Evolutionary conservation across 2,888 invertebrate genomes (phyloP).

Genomic region (Trissolcus japonicus): DNA sequence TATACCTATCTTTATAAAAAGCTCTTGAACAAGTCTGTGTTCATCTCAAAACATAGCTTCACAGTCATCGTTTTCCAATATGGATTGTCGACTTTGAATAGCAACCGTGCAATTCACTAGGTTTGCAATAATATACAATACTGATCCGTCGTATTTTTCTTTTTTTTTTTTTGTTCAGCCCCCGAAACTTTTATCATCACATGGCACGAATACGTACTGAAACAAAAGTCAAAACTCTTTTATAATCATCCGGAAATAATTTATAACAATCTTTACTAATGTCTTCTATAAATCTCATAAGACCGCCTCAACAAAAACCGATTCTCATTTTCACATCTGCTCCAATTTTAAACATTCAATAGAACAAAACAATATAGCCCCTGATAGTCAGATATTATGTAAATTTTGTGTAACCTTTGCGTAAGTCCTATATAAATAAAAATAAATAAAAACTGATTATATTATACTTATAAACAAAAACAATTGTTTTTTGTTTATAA

Average conservation of each 20-base stretch:
- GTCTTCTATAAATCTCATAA: too few relatives aligned
- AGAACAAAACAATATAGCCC: too few relatives aligned
- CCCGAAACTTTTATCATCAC: constrained; percentile 9
- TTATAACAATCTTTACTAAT: not conserved
- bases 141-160: constrained; percentile 22
- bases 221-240: constrained; percentile 7
- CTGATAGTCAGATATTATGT: too few relatives aligned
- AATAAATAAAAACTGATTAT: too few relatives aligned
- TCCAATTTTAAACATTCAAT: too few relatives aligned
- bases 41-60: constrained; percentile 33
- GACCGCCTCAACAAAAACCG: too few relatives aligned
- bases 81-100: constrained; percentile 50
- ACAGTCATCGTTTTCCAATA: constrained; percentile 41
- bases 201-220: not conserved
- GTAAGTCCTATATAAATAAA: too few relatives aligned
- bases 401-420: too few relatives aligned
- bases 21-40: constrained; percentile 30
- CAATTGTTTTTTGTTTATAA: too few relatives aligned
- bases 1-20: constrained; percentile 38
- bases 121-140: constrained; percentile 35
- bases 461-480: too few relatives aligned
- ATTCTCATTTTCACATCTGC: too few relatives aligned
- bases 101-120: constrained; percentile 23
- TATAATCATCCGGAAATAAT: not conserved
- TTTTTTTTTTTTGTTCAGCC: constrained; percentile 19